A percentile compares a stretch with the other conserved stretches of the same genome.
Evolutionary conservation across 2,797 vertebrate genomes (phyloP).

Genomic region (Uromys caudimaculatus): DNA sequence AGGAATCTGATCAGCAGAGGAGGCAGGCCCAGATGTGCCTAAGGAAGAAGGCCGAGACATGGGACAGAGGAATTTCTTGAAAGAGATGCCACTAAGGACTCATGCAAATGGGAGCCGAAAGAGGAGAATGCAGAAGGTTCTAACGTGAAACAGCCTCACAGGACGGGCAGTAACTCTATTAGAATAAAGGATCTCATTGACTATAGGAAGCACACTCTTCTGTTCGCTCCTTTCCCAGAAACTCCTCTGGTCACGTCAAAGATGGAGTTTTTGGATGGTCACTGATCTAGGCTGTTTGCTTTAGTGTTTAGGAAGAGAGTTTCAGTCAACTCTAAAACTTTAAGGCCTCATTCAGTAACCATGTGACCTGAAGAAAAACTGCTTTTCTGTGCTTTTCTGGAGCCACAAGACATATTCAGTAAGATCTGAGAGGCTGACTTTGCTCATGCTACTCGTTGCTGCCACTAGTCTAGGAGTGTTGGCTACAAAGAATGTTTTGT

Average conservation of each 20-base stretch:
- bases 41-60: neutral
- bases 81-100: neutral
- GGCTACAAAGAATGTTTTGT: too few relatives aligned
- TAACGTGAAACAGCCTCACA: neutral
- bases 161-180: neutral
- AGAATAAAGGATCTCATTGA: neutral
- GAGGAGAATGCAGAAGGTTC: neutral
- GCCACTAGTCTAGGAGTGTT: neutral
- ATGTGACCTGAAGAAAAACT: neutral
- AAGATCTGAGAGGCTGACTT: neutral
- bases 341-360: neutral
- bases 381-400: neutral
- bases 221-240: neutral
- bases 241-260: neutral
- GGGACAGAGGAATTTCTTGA: neutral
- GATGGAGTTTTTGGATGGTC: neutral
- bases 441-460: neutral
- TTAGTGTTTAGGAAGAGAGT: neutral
- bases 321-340: neutral
- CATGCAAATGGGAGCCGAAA: neutral
- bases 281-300: too few relatives aligned
- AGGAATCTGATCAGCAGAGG: too few relatives aligned
- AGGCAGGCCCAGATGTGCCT: neutral
- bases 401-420: neutral
- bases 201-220: neutral